Evolutionary conservation across 2,797 vertebrate genomes (phyloP).

Genomic region (Emys orbicularis): DNA sequence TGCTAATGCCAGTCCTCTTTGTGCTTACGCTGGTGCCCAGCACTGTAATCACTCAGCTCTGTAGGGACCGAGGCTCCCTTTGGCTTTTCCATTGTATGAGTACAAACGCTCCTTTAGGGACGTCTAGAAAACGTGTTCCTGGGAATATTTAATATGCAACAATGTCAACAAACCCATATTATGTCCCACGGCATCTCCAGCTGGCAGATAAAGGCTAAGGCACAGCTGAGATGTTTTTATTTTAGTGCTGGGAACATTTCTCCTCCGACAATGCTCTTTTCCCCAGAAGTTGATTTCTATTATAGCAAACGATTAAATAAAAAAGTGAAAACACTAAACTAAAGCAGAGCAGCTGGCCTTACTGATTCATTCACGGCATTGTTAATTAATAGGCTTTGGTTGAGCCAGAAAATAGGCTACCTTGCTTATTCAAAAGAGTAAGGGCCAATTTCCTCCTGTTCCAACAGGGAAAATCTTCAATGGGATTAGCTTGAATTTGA

Average conservation of each 20-base stretch:
- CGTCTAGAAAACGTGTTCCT: not conserved
- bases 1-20: not conserved
- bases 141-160: not conserved
- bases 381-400: not conserved
- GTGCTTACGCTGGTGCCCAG: not conserved
- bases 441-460: accelerated
- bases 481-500: not conserved
- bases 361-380: not conserved
- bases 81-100: not conserved
- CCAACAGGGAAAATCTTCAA: not conserved
- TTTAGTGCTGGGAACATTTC: not conserved
- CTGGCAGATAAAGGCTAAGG: conserved; percentile 38
- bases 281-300: not conserved
- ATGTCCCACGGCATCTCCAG: not conserved
- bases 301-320: conserved; percentile 4
- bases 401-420: accelerated
- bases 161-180: not conserved
- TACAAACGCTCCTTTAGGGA: not conserved
- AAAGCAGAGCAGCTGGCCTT: conserved; percentile 40
- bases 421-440: accelerated
- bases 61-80: not conserved
- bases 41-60: not conserved
- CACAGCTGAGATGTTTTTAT: not conserved
- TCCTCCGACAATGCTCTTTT: conserved; percentile 38
- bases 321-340: not conserved